Evolutionary conservation across 2,888 invertebrate species (phyloP), one percentile per base, ranked within the genome.

Genomic region (Cryptus armator): DNA sequence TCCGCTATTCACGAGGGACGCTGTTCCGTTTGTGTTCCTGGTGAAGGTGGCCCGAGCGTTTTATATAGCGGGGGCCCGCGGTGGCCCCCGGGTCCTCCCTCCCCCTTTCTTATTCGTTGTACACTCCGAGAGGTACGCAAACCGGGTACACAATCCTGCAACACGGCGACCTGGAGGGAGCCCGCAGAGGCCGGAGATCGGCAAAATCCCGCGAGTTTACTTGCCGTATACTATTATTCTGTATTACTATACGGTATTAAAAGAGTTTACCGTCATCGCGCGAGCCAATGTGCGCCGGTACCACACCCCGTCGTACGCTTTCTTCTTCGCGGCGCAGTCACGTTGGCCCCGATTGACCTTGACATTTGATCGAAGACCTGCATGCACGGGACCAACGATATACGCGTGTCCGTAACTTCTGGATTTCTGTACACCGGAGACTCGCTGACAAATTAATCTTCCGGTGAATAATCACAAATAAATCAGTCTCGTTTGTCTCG

Each of bases 11-110:
- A 83, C 85, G 85, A 83, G 85, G 85, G 84, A 87, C 89, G 88
- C 86, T 85, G 89, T 88, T 90, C 87, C 87, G 89, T 91, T 91
- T 91, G 90, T 92, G 93, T 92, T 91, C 91, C 92, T 90, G 91
- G 92, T 89, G 93, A 91, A 92, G 90, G 91, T 86, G 88, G 89
- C 86, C 89, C 90, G 91, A 92, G 89, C 90, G 91, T 92, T 93
- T 93, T 93, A 93, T 93, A 93, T 91, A 88, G 87, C 88, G 85
- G 86, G 75, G 86, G 82, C 84, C 87, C 81, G 82, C 77, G 76
- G 79, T 79, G 74, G 66, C 71, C 84, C 88, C 86, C 89, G 84
- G 89, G 81, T 89, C 89, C 87, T 89, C 86, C 81, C 75, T 66
- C 70, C 16, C 43, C 64, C 51, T 24, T 64, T 81, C 71, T 66